Conservation (phyloP, 2,113 vertebrate species). For the Deroptyus accipitrinus region DNA sequence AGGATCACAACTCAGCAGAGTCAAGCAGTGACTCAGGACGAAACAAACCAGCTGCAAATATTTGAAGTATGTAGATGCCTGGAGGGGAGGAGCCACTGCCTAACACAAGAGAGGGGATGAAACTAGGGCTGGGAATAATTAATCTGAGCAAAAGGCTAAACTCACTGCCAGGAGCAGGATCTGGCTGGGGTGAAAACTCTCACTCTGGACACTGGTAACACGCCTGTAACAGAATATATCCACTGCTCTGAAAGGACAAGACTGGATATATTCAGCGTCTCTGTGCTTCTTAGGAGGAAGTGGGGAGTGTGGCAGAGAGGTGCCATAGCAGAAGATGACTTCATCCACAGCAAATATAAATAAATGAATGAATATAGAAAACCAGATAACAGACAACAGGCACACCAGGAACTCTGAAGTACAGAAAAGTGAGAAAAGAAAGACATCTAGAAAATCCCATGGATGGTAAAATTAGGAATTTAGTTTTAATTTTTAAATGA, state of each 20-base stretch:
- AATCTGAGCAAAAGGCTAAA: conserved; percentile 35
- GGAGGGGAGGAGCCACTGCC: conserved; percentile 44
- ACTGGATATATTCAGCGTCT: not conserved
- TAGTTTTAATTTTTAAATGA: not conserved
- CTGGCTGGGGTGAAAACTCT: not conserved
- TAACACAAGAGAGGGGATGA: not conserved
- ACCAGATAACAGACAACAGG: not conserved
- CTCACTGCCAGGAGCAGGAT: not conserved
- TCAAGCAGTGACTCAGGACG: conserved; percentile 39
- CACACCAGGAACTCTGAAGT: not conserved
- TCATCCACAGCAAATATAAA: not conserved
- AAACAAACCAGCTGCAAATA: conserved; percentile 62
- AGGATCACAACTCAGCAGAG: not conserved
- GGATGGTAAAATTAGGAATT: not conserved
- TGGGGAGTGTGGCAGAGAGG: not conserved
- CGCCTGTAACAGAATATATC: not conserved
- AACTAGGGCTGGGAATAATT: conserved; percentile 49
- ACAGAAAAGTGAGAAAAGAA: not conserved
- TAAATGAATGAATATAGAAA: not conserved
- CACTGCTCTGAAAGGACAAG: not conserved
- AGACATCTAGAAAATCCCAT: not conserved
- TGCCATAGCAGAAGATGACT: not conserved
- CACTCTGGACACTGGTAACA: not conserved
- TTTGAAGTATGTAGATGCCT: conserved; percentile 26
- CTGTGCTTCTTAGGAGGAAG: not conserved